Conservation (phyloP, 2,113 vertebrate species). For the Scomber colias region DNA sequence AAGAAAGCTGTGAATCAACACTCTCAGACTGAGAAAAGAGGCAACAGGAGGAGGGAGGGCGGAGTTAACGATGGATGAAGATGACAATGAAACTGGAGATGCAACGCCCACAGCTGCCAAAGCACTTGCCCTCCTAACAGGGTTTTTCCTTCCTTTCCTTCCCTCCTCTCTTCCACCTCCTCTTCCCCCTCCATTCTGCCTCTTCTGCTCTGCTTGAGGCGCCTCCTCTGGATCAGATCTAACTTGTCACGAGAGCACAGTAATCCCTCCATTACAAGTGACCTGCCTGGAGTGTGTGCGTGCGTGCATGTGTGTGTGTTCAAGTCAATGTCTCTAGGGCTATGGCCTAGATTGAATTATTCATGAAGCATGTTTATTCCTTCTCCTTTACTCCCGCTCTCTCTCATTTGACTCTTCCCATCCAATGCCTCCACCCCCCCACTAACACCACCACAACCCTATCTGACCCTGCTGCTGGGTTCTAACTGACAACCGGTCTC, state of each 20-base stretch:
- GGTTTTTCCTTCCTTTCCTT: not conserved
- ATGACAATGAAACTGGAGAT: slow-evolving; percentile 20
- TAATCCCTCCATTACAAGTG: slow-evolving; percentile 75
- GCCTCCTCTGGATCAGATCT: slow-evolving; percentile 61
- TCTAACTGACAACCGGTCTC: slow-evolving; percentile 49
- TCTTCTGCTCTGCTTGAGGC: slow-evolving; percentile 51
- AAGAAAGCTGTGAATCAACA: slow-evolving; percentile 25
- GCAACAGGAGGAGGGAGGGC: not conserved
- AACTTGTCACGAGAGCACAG: slow-evolving; percentile 69
- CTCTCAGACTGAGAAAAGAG: slow-evolving; percentile 3
- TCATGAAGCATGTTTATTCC: slow-evolving; percentile 71
- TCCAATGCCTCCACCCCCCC: slow-evolving; percentile 9
- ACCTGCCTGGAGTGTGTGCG: slow-evolving; percentile 43
- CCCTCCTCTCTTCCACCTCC: slow-evolving; percentile 4
- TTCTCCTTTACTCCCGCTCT: slow-evolving; percentile 40
- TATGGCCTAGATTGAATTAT: slow-evolving; percentile 71
- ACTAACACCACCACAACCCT: slow-evolving; percentile 25
- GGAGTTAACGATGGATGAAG: not conserved
- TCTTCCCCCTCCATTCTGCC: slow-evolving; percentile 8
- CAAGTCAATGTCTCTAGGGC: slow-evolving; percentile 62
- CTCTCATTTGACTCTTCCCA: slow-evolving; percentile 48
- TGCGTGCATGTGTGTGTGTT: slow-evolving; percentile 23
- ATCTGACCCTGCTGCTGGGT: slow-evolving; percentile 53
- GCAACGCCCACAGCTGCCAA: slow-evolving; percentile 19
- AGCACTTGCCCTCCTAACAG: slow-evolving; percentile 37